Evolutionary conservation across 30 jellyfish, hydroid and myxozoan genomes (phyloP), one percentile per base, ranked within the genome.

Genomic region (Aurelia sp.): DNA sequence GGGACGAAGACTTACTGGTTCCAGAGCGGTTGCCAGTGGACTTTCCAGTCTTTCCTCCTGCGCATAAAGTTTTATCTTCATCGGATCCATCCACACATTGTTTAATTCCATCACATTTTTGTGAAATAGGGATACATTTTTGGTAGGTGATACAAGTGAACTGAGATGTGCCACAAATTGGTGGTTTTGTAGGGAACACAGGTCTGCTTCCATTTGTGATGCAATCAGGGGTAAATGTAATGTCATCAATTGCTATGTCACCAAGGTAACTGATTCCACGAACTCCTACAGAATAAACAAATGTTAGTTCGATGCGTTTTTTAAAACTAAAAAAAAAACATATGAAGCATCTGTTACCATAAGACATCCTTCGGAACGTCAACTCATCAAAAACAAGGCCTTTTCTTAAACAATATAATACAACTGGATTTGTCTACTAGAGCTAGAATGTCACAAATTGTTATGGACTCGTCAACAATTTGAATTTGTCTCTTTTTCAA

Each of bases 161-260:
- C 47, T 85, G 87, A 61, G 50, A 84, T 5, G 73, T 59, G 13
- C 88, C 76, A 63, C 99, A 95, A 9, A 62, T 53, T n/a, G 99
- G 98, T 7, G 90, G 68, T 44, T 70, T 73, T 23, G 97, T 95
- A 10, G 99, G 99, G 97, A 90, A 95, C 21, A 86, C 95, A 10
- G 97, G 97, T 27, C 99, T 88, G 48, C 91, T 66, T 21, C 97
- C 92, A 69, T 95, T 95, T 47, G 98, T 95, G 67, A 80, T 81
- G 62, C 99, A 95, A 69, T 95, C 99, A 7, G 99, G 99, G 13
- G 92, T 95, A 78, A 95, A 86, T 11, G 95, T 61, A 73, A 95
- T 69, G 73, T 95, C 99, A 64, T 95, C 99, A 58, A 95, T 81
- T 5, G 99, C 99, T 18, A 95, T 95, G 67, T 95, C 99, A 15